Base-by-base conservation (phyloP, 2,888 invertebrate species). In the Eilema griseolum region DNA sequence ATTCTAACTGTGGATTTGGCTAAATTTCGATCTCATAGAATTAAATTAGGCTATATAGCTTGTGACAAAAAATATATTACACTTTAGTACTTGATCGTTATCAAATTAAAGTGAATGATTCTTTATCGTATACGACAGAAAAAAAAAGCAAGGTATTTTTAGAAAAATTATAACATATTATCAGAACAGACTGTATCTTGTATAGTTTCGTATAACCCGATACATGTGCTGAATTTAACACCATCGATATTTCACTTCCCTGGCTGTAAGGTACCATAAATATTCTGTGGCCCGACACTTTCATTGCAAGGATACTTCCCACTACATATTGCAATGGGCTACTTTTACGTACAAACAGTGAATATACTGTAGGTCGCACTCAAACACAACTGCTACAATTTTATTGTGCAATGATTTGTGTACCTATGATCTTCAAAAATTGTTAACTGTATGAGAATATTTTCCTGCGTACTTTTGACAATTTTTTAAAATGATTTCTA, bases 241-340 rank as follows among this genome's bases (percentile, higher is more conserved):
- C 33, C 24, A 61, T 41, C 52, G n/a, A 56, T 68, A 68, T 68
- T 33, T 63, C 68, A 62, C 62, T 56, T 28, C 41, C 23, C 26
- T 61, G n/a, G 24, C 37, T 10, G 24, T 23, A 61, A 41, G 56
- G 56, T 26, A 20, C 26, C 37, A 68, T 68, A 68, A 68, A 68
- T 68, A 41, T 26, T 57, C 33, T 63, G 62, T 31, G 57, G 23
- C 24, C 28, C 33, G 68, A 62, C 64, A 69, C 46, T 64, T 69
- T 64, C 59, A 64, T 69, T 64, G 69, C n/a, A 26, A 37, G 31
- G 60, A 60, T 66, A 59, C 26, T 66, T 60, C 20, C 26, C 23
- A 65, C 23, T 56, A 41, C 16, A 59, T 37, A 66, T 66, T 66
- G 66, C 59, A 60, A 26, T 66, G 24, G 57, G 24, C 66, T 60